Base-by-base conservation (phyloP, 2,113 vertebrate genomes). In the Rhabdomys dilectus region DNA sequence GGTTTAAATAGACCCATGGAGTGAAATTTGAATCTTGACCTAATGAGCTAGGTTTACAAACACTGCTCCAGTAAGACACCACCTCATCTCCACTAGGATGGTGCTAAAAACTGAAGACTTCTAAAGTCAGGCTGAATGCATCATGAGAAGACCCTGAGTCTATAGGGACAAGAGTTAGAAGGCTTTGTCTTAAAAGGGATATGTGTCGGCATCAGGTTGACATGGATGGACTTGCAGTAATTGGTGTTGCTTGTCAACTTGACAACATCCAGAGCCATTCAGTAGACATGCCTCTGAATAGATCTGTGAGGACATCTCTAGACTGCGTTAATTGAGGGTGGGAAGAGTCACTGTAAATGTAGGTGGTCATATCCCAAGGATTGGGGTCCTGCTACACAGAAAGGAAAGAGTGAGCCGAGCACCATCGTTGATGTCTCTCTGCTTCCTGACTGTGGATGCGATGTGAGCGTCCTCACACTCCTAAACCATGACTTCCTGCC, bases 21-120 rank as follows among this genome's bases (percentile, higher is more conserved):
- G 42, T 58, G 70, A 81, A 95, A 93, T 75, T 22, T 92, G 89
- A 58, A 64, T 48, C 78, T 66, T 56, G n/a, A 89, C 39, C 60
- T 90, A 82, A 93, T 31, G 31, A 62, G 31, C 24, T 82, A 17
- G 51, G 56, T 70, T 87, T 48, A n/a, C 39, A 89, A 90, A 89
- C n/a, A 53, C 29, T 19, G n/a, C 4, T 48, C 51, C 53, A 10
- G 36, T 56, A 22, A 58, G 78, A 56, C 11, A n/a, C 78, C 34
- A 80, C 21, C 2, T 56, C 48, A 22, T 6, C 80, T 39, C 29
- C 31, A 86, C 15, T 16, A 51, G 70, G 60, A 62, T 73, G 39
- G 12, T 39, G 9, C 42, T 42, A 80, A 45, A 48, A 51, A 53
- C 26, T 78, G 31, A 1, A 17, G 31, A 36, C 48, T 53, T 53